phyloP scores from a whole-genome alignment of 2,888 invertebrate species.

The Lathronympha strigana region DNA sequence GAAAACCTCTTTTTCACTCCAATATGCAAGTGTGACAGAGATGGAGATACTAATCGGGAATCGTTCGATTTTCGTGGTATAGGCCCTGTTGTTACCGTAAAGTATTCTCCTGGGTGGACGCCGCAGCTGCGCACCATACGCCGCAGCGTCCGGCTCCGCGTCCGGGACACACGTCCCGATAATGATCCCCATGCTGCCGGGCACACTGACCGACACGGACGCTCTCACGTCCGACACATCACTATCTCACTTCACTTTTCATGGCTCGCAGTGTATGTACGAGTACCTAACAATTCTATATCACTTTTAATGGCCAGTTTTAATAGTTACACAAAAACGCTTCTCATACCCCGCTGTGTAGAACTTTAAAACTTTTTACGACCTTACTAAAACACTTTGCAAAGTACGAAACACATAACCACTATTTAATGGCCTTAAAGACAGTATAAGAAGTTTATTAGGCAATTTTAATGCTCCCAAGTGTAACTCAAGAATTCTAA shows the following conservation, averaged over 20 bases:
- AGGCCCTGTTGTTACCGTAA: conserved; percentile 71
- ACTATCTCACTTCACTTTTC: conserved; percentile 33
- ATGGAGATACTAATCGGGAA: too few relatives aligned
- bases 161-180: conserved; percentile 89
- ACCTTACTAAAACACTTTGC: neutral
- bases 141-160: conserved; percentile 84
- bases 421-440: neutral
- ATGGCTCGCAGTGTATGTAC: neutral
- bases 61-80: too few relatives aligned
- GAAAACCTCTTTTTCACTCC: neutral
- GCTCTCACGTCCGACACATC: conserved; percentile 49
- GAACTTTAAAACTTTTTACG: neutral
- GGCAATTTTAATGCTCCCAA: neutral
- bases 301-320: neutral
- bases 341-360: conserved; percentile 8
- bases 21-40: too few relatives aligned
- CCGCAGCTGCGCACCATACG: conserved; percentile 72
- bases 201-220: conserved; percentile 9
- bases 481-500: neutral
- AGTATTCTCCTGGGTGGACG: conserved; percentile 76
- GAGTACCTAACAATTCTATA: neutral
- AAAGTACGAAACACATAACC: neutral
- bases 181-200: conserved; percentile 86
- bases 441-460: neutral
- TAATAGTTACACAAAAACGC: neutral